Base-by-base conservation (phyloP, 2,113 vertebrate species). In the Chaenocephalus aceratus region DNA sequence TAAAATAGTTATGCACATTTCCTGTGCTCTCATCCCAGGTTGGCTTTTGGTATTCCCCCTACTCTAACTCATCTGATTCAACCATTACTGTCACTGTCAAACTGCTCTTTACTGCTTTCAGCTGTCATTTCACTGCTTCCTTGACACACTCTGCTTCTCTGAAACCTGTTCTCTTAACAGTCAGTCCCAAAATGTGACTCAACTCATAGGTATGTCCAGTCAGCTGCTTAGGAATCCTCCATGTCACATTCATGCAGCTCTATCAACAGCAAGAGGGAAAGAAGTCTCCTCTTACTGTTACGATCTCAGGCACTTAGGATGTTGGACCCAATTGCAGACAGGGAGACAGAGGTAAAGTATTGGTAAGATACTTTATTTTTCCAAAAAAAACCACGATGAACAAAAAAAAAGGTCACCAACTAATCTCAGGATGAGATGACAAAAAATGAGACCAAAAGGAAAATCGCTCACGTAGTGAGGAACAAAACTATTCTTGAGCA, bases 51-150 rank as follows among this genome's bases (percentile, higher is more conserved):
- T 18, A 56, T 73, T 70, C 36, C 67, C 72, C 16, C 69, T 6
- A 0, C 73, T 81, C 46, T 5, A 2, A 64, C 16, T 11, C 83
- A 65, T 73, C 80, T 84, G 83, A 77, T 81, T 84, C 61, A 30
- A 49, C n/a, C 5, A 74, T 86, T 56, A 44, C 45, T 6, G 49
- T 1, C 6, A 0, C 30, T 63, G 0, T 30, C 56, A 48, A 85
- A 54, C 10, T 0, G 16, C 60, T 63, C 34, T 68, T 84, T 72
- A 65, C 30, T 54, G 74, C 59, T 30, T 36, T 77, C 75, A 72
- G 75, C 61, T 73, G 77, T 80, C 78, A 58, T 75, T 85, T 62
- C 60, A 41, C 68, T n/a, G 46, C 36, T 69, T 72, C 51, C 34
- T 56, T 59, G 41, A 64, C 80, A 30, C 56, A 0, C 45, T 71